A percentile compares a stretch with the other conserved stretches of the same genome.
Conservation (phyloP, 2,113 vertebrate genomes). For the Odobenus rosmarus region DNA sequence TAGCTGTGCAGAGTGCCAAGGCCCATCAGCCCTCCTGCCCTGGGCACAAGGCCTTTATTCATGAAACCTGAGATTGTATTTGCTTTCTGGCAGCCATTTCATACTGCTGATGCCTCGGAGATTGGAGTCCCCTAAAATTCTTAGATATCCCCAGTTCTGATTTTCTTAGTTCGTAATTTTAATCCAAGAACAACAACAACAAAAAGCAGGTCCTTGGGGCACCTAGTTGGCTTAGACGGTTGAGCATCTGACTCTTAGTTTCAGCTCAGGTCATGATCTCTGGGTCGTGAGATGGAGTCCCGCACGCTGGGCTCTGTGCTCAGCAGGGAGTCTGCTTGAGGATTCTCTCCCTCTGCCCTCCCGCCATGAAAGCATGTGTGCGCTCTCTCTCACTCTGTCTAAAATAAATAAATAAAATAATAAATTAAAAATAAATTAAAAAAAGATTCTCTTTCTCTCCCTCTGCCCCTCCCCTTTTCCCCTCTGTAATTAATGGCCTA, state of each 20-base stretch:
- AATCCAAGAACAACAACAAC: not conserved
- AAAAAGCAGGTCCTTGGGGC: not conserved
- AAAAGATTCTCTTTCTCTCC: not conserved
- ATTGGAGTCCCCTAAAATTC: not conserved
- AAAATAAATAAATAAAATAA: not conserved
- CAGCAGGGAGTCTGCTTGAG: not conserved
- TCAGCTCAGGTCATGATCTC: not conserved
- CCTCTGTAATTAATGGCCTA: not conserved
- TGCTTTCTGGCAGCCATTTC: constrained; percentile 13
- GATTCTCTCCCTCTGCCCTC: not conserved
- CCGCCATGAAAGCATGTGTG: not conserved
- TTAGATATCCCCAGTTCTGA: not conserved
- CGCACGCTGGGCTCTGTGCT: not conserved
- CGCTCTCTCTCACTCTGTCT: not conserved
- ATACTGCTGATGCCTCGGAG: not conserved
- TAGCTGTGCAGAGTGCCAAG: not conserved
- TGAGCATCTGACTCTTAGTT: not conserved
- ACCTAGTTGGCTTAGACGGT: not conserved
- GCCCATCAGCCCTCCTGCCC: not conserved
- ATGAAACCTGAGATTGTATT: not conserved
- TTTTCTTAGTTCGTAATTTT: not conserved
- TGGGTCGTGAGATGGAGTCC: not conserved
- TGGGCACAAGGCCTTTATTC: not conserved
- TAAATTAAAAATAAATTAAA: not conserved
- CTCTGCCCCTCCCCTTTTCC: not conserved